A percentile compares a stretch with the other conserved stretches of the same genome.
Evolutionary conservation across 2,888 invertebrate genomes (phyloP).

Genomic region (Hirtodrosophila trivittata): DNA sequence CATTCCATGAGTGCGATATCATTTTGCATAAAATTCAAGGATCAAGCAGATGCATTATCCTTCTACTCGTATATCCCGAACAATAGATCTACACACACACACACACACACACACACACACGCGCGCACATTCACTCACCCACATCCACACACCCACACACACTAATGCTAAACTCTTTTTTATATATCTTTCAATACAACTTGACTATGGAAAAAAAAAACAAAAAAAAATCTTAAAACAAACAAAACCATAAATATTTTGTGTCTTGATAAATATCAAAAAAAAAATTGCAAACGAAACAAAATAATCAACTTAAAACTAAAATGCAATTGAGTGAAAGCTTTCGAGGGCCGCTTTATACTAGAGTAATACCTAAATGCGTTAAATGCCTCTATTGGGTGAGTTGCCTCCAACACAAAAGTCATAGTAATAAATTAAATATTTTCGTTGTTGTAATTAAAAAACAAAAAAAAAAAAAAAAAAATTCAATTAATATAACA

Average conservation of each 20-base stretch:
- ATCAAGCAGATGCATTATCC: conserved; percentile 8
- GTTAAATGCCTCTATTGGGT: conserved; percentile 76
- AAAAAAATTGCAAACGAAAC: conserved; percentile 22
- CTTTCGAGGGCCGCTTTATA: conserved; percentile 75
- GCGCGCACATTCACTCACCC: conserved; percentile 8
- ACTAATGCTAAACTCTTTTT: conserved; percentile 80
- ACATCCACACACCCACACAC: conserved; percentile 46
- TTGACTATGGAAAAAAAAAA: conserved; percentile 52
- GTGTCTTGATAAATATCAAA: conserved; percentile 58
- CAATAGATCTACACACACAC: conserved; percentile 5
- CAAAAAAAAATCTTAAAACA: conserved; percentile 30
- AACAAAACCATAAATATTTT: conserved; percentile 54
- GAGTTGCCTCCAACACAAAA: conserved; percentile 59
- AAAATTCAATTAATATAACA: no score
- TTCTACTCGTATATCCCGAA: not conserved
- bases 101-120: conserved; percentile 21
- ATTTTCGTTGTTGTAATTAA: conserved; percentile 52
- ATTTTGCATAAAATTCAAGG: conserved; percentile 43
- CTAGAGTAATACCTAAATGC: conserved; percentile 71
- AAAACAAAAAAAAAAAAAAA: no score
- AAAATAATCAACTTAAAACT: conserved; percentile 34
- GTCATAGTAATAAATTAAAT: conserved; percentile 12
- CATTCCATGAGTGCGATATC: conserved; percentile 42
- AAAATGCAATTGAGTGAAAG: conserved; percentile 75
- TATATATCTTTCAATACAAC: conserved; percentile 73